Evolutionary conservation across 2,113 vertebrate genomes (phyloP).

Genomic region (Dipodomys merriami): DNA sequence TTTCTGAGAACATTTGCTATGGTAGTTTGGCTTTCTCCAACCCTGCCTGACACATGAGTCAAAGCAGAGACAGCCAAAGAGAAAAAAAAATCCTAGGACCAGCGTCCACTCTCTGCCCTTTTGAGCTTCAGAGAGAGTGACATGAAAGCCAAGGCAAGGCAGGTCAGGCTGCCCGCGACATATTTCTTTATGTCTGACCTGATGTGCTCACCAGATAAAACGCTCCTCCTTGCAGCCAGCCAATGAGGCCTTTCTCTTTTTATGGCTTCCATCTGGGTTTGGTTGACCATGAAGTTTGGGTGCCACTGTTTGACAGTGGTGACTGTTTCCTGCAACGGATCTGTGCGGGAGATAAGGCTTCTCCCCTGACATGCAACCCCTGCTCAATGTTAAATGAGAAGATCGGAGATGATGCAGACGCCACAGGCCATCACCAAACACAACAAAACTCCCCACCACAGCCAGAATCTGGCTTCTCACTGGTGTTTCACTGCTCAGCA

Average conservation of each 20-base stretch:
- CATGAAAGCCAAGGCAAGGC: conserved; percentile 59
- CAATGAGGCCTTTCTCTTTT: conserved; percentile 10
- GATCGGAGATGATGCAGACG: background rate
- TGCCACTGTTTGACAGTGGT: conserved; percentile 58
- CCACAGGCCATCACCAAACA: background rate
- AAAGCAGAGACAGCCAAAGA: conserved; percentile 50
- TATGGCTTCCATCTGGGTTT: conserved; percentile 69
- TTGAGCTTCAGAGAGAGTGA: conserved; percentile 37
- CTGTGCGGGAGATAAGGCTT: conserved; percentile 51
- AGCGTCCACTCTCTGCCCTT: conserved; percentile 41
- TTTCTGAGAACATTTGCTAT: conserved; percentile 10
- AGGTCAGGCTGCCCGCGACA: conserved; percentile 76
- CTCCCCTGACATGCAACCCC: background rate
- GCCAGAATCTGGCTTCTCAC: background rate
- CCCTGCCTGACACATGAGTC: conserved; percentile 66
- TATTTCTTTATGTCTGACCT: conserved; percentile 65
- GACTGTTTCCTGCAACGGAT: conserved; percentile 60
- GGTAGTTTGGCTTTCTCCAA: conserved; percentile 10
- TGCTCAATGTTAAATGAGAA: background rate
- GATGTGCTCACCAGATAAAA: conserved; percentile 74
- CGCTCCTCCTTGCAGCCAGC: background rate
- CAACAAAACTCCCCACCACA: background rate
- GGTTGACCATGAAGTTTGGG: conserved; percentile 49
- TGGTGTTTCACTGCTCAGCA: background rate
- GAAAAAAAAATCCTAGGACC: background rate